Percentiles rank a stretch among this genome's conserved stretches.
These are phyloP conservation scores for Uria aalge DNA, from an alignment of 2,113 vertebrate genomes.

Conservation along the genomic window DNA sequence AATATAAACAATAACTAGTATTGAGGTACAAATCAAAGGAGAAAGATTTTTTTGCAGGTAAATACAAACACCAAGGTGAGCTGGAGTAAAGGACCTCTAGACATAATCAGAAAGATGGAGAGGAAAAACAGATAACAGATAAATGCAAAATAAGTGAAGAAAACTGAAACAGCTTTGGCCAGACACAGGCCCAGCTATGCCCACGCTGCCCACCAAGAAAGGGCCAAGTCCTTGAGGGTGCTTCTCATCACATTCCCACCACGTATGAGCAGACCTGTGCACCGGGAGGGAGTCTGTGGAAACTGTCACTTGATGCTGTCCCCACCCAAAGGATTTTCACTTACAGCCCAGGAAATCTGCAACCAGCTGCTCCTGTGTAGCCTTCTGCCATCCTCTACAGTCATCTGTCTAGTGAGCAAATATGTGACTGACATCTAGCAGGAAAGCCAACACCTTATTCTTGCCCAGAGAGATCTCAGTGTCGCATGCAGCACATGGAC, in stretches of 20 bases:
- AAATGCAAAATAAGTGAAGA: neutral
- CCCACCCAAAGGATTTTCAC: neutral
- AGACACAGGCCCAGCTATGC: neutral
- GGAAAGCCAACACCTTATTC: neutral
- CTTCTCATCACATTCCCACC: neutral
- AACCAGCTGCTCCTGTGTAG: neutral
- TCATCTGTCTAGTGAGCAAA: neutral
- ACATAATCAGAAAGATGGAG: neutral
- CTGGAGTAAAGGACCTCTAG: neutral
- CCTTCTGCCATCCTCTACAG: neutral
- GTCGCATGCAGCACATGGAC: fast-evolving
- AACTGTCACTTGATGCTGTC: neutral
- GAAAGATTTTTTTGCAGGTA: neutral
- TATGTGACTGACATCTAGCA: neutral
- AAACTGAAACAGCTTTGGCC: neutral
- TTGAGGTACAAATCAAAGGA: neutral
- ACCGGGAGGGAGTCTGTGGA: neutral
- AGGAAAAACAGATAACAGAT: neutral
- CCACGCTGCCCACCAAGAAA: neutral
- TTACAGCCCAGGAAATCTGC: neutral
- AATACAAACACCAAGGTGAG: neutral
- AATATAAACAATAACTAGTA: neutral
- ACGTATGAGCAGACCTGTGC: neutral
- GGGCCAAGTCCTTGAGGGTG: neutral
- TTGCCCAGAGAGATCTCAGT: neutral